Percentiles rank a stretch among this genome's conserved stretches.
These are phyloP conservation scores for Corythoichthys intestinalis DNA, from an alignment of 2,113 vertebrate species.

Conservation along the genomic window DNA sequence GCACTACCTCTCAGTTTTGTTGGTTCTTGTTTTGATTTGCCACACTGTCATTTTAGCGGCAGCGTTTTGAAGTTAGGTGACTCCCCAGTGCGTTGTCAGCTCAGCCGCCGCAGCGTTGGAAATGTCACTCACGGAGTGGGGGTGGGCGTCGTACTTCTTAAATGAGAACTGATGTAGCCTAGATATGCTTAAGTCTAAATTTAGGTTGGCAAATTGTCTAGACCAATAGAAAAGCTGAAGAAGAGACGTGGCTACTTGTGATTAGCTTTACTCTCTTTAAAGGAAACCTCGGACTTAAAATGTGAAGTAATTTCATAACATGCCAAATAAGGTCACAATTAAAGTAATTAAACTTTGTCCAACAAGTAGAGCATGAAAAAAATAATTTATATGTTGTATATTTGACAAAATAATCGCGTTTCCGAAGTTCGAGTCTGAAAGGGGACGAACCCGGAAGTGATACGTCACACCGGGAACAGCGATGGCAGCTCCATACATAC, in stretches of 20 bases:
- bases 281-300: too few species aligned
- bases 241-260: constrained; percentile 9
- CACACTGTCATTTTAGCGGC: constrained; percentile 20
- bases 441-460: too few species aligned
- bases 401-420: too few species aligned
- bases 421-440: too few species aligned
- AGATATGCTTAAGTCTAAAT: constrained; percentile 44
- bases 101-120: constrained; percentile 28
- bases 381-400: too few species aligned
- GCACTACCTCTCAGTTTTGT: constrained; percentile 10
- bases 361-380: too few species aligned
- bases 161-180: constrained; percentile 44
- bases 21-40: constrained; percentile 11
- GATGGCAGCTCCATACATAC: too few species aligned
- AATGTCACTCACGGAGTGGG: constrained; percentile 35
- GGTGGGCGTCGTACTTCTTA: constrained; percentile 19
- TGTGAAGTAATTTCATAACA: too few species aligned
- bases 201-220: constrained; percentile 38
- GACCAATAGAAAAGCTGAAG: constrained; percentile 13
- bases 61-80: constrained; percentile 33
- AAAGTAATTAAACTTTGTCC: too few species aligned
- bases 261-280: not conserved
- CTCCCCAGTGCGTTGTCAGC: constrained; percentile 30
- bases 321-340: too few species aligned
- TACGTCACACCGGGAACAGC: too few species aligned